Evolutionary conservation across 2,113 vertebrate genomes (phyloP).

Genomic region (Chionis minor): DNA sequence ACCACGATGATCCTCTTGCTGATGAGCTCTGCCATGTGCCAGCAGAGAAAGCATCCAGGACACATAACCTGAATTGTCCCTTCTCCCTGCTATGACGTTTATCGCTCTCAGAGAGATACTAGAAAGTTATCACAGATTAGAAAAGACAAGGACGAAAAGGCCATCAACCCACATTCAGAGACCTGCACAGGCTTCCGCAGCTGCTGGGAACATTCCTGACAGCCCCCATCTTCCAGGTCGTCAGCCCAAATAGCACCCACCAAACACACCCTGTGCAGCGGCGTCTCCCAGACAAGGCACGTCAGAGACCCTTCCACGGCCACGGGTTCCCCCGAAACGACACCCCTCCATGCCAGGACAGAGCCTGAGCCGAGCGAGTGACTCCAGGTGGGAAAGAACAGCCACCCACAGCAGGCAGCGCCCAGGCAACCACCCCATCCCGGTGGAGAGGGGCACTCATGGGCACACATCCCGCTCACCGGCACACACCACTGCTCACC

Average conservation of each 20-base stretch:
- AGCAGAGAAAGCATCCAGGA: neutral
- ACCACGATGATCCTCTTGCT: accelerated
- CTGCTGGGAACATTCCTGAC: neutral
- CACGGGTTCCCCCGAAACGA: accelerated
- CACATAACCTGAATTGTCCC: accelerated
- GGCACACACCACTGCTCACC: neutral
- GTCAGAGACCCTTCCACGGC: neutral
- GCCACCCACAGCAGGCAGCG: neutral
- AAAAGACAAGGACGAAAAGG: neutral
- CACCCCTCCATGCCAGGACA: accelerated
- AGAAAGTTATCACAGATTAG: neutral
- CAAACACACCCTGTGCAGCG: accelerated
- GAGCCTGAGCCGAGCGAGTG: accelerated
- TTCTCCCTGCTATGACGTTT: neutral
- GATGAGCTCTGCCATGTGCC: accelerated
- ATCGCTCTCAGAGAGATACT: neutral
- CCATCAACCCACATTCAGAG: neutral
- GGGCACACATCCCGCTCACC: neutral
- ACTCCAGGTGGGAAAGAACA: neutral
- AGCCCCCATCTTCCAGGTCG: neutral
- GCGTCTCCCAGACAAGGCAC: neutral
- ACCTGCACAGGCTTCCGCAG: neutral
- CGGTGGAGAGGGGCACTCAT: accelerated
- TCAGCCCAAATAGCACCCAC: accelerated
- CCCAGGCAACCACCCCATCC: accelerated